Conservation (phyloP, 2,113 vertebrate species). For the Oryzias javanicus region DNA sequence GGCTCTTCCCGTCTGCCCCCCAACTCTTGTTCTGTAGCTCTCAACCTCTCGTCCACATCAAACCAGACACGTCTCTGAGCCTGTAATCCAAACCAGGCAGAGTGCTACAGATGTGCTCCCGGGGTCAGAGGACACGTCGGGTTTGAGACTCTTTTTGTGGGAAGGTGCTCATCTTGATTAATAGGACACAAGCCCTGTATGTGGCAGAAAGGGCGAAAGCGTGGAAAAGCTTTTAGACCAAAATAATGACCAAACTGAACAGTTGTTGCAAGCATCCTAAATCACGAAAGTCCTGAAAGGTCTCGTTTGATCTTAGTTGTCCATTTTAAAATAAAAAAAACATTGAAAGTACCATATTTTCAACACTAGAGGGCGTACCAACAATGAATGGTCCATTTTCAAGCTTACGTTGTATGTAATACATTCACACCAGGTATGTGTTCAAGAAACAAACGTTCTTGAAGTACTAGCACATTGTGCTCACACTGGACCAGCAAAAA, state of each 20-base stretch:
- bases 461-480: too few species aligned
- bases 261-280: background rate
- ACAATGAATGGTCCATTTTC: too few species aligned
- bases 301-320: slow-evolving; percentile 12
- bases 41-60: slow-evolving; percentile 39
- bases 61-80: slow-evolving; percentile 44
- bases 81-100: slow-evolving; percentile 68
- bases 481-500: too few species aligned
- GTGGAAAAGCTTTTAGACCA: background rate
- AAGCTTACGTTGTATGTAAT: too few species aligned
- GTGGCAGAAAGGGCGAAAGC: slow-evolving; percentile 14
- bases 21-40: slow-evolving; percentile 20
- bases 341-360: slow-evolving; percentile 20
- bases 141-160: slow-evolving; percentile 40
- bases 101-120: slow-evolving; percentile 59
- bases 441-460: too few species aligned
- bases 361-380: too few species aligned
- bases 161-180: slow-evolving; percentile 37
- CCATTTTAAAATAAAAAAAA: background rate
- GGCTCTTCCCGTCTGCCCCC: slow-evolving; percentile 3
- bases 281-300: background rate
- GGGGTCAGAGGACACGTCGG: slow-evolving; percentile 55
- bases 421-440: too few species aligned
- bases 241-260: background rate
- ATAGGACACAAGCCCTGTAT: background rate